phyloP scores from a whole-genome alignment of 2,888 invertebrate genomes.

The Sycophila texana region DNA sequence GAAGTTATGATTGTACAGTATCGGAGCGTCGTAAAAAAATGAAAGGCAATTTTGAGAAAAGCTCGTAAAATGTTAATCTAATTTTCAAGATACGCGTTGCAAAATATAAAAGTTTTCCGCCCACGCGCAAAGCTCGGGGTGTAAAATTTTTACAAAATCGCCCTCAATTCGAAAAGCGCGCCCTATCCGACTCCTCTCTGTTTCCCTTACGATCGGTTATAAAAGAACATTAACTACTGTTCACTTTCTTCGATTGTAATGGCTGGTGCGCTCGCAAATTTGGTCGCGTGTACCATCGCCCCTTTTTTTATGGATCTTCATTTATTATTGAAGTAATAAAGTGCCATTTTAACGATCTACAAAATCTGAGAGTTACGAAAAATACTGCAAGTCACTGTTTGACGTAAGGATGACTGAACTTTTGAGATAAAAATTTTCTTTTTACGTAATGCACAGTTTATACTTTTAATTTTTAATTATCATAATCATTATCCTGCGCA shows the following conservation, averaged over 20 bases:
- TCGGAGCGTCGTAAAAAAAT: conserved; percentile 34
- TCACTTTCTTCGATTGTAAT: background rate
- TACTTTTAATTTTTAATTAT: too few relatives aligned
- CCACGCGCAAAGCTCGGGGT: background rate
- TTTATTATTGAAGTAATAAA: too few relatives aligned
- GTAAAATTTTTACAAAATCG: conserved; percentile 17
- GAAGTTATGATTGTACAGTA: conserved; percentile 34
- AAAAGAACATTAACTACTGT: conserved; percentile 5
- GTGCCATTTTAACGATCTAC: too few relatives aligned
- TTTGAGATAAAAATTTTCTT: too few relatives aligned
- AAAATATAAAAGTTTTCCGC: conserved; percentile 26
- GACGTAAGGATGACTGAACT: too few relatives aligned
- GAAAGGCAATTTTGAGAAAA: conserved; percentile 42
- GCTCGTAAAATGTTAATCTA: conserved; percentile 39
- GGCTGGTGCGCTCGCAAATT: background rate
- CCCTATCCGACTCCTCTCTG: background rate
- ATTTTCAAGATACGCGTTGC: conserved; percentile 24
- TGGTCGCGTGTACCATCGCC: too few relatives aligned
- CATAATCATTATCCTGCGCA: too few relatives aligned
- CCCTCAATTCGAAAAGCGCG: background rate
- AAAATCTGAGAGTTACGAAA: too few relatives aligned
- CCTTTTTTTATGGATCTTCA: too few relatives aligned
- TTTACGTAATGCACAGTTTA: too few relatives aligned
- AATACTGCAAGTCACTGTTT: too few relatives aligned
- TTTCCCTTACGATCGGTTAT: conserved; percentile 4